A percentile compares a stretch with the other conserved stretches of the same genome.
Evolutionary conservation across 2,888 invertebrate genomes (phyloP).

Genomic region (Athrips mouffetella): DNA sequence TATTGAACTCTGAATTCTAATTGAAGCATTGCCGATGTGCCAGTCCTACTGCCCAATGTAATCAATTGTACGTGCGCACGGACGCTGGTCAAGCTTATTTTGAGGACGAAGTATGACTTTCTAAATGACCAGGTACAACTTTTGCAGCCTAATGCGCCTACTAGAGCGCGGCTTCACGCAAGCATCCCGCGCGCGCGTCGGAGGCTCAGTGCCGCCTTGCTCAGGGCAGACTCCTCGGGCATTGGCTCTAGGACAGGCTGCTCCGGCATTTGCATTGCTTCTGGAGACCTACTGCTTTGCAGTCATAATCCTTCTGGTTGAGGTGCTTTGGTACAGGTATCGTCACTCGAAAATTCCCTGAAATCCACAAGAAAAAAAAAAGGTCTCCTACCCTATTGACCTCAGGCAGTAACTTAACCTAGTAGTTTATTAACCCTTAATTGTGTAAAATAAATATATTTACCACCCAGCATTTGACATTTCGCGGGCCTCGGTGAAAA

Average conservation of each 20-base stretch:
- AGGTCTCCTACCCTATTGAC: too few species aligned
- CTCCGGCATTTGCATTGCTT: constrained; percentile 59
- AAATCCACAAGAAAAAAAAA: too few species aligned
- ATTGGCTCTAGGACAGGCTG: constrained; percentile 62
- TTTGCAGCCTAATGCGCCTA: constrained; percentile 52
- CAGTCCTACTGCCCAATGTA: too few species aligned
- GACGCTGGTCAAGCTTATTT: not conserved
- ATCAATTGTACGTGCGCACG: too few species aligned
- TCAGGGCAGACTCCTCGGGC: constrained; percentile 59
- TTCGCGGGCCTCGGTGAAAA: too few species aligned
- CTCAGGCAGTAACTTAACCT: too few species aligned
- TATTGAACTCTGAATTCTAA: too few species aligned
- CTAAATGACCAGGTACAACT: not conserved
- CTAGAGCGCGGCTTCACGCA: constrained; percentile 55
- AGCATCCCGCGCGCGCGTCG: constrained; percentile 42
- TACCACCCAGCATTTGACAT: too few species aligned
- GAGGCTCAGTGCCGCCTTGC: constrained; percentile 46
- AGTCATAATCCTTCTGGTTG: constrained; percentile 38
- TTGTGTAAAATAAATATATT: too few species aligned
- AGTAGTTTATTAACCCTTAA: too few species aligned
- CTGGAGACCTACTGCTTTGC: constrained; percentile 36
- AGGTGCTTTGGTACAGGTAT: constrained; percentile 46
- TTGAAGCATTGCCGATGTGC: too few species aligned
- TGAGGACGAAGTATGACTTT: not conserved
- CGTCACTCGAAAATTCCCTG: too few species aligned